Base-by-base conservation (phyloP, 2,113 vertebrate genomes). In the Rhabdomys dilectus region DNA sequence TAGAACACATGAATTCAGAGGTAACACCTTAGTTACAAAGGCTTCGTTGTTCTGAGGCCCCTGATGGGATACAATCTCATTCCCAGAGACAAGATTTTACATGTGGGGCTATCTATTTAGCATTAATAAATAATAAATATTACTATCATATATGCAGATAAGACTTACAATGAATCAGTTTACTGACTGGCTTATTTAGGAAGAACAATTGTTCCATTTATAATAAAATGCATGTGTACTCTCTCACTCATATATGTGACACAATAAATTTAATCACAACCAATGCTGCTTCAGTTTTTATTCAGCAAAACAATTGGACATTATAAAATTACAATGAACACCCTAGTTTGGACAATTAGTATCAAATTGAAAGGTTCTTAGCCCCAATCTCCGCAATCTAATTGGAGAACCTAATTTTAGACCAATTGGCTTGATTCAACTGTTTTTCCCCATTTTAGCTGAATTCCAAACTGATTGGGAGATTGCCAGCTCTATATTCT, bases 371-470 rank as follows among this genome's bases (percentile, higher is more conserved):
- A 64, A 68, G 13, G 21, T 70, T 62, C 89, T 88, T 72, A 94
- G 93, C 66, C 53, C 31, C 68, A 94, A 89, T 24, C 26, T 58
- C 96, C 29, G 76, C 15, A 96, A 96, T 97, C 70, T 94, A 95
- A 95, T 89, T 89, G 91, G 29, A 94, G 11, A 96, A 34, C 15
- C 62, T 93, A 58, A 29, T 97, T 97, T 92, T 77, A 98, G 76
- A 51, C 11, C 53, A 87, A 88, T 51, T 13, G 80, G 51, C 53
- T 96, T 85, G 15, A 95, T 96, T 96, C 48, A 45, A 75, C 70
- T 75, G 58, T 89, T 86, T 36, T 7, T n/a, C 8, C 4, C 94
- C 96, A 26, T 97, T 97, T 94, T 77, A 97, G 72, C 91, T 94
- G 93, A 24, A 95, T 0, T 96, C 78, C 94, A 97, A 96, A 91